A percentile compares a stretch with the other conserved stretches of the same genome.
Conservation (phyloP, 1,140 invertebrate genomes). For the Thaumetopoea pityocampa region DNA sequence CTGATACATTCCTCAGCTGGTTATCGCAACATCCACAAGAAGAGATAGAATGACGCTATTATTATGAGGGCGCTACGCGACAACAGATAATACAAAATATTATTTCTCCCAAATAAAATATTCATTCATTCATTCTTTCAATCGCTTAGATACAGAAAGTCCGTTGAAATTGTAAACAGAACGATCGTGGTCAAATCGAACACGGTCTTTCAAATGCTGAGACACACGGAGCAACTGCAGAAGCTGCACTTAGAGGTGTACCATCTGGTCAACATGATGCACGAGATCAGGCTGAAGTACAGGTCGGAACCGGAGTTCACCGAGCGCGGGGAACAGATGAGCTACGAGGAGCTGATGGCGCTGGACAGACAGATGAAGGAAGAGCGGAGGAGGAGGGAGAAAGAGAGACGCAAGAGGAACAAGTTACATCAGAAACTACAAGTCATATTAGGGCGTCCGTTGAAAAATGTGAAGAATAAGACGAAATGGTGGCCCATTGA, state of each 20-base stretch:
- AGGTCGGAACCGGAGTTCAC: background rate
- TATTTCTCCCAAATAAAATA: too few species aligned
- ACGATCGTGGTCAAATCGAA: conserved; percentile 1
- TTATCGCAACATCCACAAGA: too few species aligned
- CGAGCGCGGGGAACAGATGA: background rate
- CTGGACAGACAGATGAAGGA: background rate
- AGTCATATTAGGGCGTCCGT: background rate
- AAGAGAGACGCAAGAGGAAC: conserved; percentile 8
- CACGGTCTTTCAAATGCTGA: conserved; percentile 11
- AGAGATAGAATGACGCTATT: too few species aligned
- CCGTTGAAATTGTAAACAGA: conserved; percentile 17
- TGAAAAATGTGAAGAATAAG: background rate
- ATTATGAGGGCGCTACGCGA: too few species aligned
- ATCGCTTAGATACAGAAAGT: conserved; percentile 39
- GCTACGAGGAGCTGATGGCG: background rate
- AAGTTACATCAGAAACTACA: conserved; percentile 15
- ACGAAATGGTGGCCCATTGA: conserved; percentile 27
- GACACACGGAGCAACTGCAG: conserved; percentile 18
- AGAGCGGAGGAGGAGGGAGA: conserved; percentile 7
- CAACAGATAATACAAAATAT: too few species aligned
- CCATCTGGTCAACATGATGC: conserved; percentile 36
- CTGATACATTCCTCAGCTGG: too few species aligned
- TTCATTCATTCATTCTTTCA: too few species aligned
- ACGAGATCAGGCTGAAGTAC: conserved; percentile 29
- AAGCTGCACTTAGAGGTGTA: conserved; percentile 31